Evolutionary conservation across 2,113 vertebrate genomes (phyloP).

Genomic region (Bucco capensis): DNA sequence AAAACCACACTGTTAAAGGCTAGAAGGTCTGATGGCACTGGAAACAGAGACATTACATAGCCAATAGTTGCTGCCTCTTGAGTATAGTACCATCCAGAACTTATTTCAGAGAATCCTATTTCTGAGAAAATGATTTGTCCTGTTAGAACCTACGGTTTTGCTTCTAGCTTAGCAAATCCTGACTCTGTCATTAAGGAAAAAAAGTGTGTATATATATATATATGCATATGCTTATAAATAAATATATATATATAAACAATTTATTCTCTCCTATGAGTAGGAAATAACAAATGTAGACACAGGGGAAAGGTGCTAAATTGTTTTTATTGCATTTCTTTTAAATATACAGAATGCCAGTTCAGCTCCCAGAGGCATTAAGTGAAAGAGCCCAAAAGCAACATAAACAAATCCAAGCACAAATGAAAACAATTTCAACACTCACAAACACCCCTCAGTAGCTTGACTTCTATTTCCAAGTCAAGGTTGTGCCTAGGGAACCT

Average conservation of each 20-base stretch:
- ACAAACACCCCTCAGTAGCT: not conserved
- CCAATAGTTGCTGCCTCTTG: not conserved
- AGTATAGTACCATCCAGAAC: not conserved
- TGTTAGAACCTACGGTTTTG: not conserved
- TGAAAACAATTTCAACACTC: not conserved
- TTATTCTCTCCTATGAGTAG: not conserved
- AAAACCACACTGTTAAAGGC: not conserved
- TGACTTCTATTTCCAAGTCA: not conserved
- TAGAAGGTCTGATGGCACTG: not conserved
- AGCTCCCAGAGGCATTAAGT: constrained; percentile 19
- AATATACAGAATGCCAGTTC: constrained; percentile 17
- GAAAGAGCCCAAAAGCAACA: constrained; percentile 13
- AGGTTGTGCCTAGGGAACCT: not conserved
- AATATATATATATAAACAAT: not conserved
- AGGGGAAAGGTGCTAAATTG: constrained; percentile 14
- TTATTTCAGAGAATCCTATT: not conserved
- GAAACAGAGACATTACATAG: not conserved
- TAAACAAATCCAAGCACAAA: constrained; percentile 43
- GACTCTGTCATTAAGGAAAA: not conserved
- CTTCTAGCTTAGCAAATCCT: not conserved
- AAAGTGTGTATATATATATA: not conserved
- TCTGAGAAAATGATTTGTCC: not conserved
- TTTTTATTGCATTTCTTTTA: constrained; percentile 43
- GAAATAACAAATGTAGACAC: not conserved
- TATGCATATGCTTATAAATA: not conserved